These are phyloP conservation scores for Orchestia grillus DNA, from an alignment of 1,140 invertebrate genomes.

Conservation along the genomic window DNA sequence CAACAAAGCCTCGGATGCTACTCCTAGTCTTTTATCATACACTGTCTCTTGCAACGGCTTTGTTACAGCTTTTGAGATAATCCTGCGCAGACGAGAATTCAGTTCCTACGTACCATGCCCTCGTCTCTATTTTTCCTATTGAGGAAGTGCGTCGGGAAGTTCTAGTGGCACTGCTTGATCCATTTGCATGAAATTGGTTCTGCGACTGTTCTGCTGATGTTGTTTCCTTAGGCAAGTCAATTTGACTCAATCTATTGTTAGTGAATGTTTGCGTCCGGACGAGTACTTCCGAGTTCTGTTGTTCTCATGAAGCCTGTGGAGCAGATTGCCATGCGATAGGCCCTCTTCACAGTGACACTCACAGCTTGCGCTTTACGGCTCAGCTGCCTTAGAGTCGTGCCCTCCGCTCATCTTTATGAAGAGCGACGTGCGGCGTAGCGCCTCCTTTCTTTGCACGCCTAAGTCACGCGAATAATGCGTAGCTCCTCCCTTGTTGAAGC, in stretches of 20 bases:
- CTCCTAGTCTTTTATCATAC: neutral
- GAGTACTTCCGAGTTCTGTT: neutral
- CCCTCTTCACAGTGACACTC: neutral
- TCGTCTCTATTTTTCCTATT: neutral
- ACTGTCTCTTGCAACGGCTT: conserved; percentile 14
- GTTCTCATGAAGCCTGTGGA: neutral
- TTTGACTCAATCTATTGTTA: conserved; percentile 36
- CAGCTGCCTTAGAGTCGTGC: neutral
- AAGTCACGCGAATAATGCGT: neutral
- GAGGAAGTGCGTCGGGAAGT: conserved; percentile 6
- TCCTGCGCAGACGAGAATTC: neutral
- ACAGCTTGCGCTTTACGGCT: neutral
- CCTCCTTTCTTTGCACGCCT: neutral
- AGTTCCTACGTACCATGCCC: neutral
- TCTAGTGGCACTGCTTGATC: conserved; percentile 28
- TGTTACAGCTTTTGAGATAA: conserved; percentile 30
- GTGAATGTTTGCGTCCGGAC: conserved; percentile 34
- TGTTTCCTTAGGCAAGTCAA: conserved; percentile 17
- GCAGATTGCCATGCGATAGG: neutral
- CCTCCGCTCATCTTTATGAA: neutral
- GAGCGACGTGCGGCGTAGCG: neutral
- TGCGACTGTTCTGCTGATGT: conserved; percentile 12
- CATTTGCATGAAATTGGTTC: conserved; percentile 51
- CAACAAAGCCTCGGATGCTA: conserved; percentile 43
- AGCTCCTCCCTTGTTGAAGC: neutral